These are phyloP conservation scores for Eptatretus atami DNA, from an alignment of 2,797 vertebrate genomes.

Conservation along the genomic window DNA sequence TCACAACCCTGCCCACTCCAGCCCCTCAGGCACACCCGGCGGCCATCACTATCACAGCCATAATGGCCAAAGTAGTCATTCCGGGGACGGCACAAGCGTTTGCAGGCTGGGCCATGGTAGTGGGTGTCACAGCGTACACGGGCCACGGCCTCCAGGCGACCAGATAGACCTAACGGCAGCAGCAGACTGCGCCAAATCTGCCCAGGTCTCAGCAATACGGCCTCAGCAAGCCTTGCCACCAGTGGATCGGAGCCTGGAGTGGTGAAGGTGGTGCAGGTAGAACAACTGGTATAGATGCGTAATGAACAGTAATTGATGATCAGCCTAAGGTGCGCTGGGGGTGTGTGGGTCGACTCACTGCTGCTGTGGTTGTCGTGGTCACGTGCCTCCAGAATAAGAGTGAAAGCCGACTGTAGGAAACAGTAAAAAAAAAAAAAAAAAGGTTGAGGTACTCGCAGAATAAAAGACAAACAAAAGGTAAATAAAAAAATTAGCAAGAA, in stretches of 20 bases:
- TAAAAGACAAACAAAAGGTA: not conserved
- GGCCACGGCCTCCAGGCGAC: slow-evolving; percentile 15
- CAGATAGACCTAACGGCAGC: too few relatives aligned
- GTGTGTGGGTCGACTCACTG: not conserved
- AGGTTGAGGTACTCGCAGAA: too few relatives aligned
- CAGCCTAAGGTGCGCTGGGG: not conserved
- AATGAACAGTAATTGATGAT: not conserved
- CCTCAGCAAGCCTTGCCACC: slow-evolving; percentile 23
- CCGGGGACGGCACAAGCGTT: slow-evolving; percentile 23
- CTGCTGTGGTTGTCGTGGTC: slow-evolving; percentile 18
- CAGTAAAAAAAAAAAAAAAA: slow-evolving; percentile 5
- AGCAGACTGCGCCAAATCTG: slow-evolving; percentile 23
- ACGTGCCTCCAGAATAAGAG: slow-evolving; percentile 5
- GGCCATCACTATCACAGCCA: slow-evolving; percentile 19
- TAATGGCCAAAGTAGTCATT: slow-evolving; percentile 34
- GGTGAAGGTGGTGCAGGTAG: not conserved
- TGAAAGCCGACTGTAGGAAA: slow-evolving; percentile 13
- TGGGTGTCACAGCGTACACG: slow-evolving; percentile 22
- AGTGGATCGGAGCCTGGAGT: slow-evolving; percentile 16
- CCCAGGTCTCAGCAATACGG: slow-evolving; percentile 29
- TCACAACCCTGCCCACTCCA: slow-evolving; percentile 25
- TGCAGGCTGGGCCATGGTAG: slow-evolving; percentile 28
- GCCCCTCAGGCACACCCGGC: slow-evolving; percentile 29
- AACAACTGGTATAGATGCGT: not conserved
- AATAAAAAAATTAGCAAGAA: not conserved